Conservation (phyloP, 2,113 vertebrate genomes). For the Parus major region DNA sequence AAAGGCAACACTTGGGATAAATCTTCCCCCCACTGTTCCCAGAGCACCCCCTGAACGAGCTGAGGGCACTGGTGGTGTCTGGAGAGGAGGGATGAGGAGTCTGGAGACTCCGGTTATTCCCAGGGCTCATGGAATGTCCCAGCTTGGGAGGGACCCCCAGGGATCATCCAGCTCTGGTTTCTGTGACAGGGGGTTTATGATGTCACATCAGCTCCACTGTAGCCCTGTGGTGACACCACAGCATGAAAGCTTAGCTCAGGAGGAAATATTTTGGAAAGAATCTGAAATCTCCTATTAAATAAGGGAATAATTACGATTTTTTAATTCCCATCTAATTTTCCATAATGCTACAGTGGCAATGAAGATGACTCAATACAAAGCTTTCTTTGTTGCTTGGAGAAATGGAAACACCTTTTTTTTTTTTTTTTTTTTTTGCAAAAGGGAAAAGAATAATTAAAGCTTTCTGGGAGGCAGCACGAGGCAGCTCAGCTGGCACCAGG, state of each 20-base stretch:
- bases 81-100: neutral
- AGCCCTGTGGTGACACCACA: neutral
- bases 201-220: neutral
- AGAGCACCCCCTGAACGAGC: neutral
- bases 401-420: neutral
- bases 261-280: neutral
- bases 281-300: neutral
- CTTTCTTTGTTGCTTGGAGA: neutral
- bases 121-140: neutral
- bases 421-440: neutral
- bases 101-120: rapidly evolving
- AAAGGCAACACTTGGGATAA: neutral
- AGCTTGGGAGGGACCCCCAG: neutral
- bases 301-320: neutral
- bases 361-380: neutral
- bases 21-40: neutral
- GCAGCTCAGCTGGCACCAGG: neutral
- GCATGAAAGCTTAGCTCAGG: neutral
- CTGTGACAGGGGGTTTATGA: neutral
- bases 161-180: neutral
- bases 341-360: rapidly evolving
- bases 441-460: neutral
- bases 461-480: neutral
- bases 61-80: neutral
- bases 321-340: neutral